These are phyloP conservation scores for Brachyhypopomus gauderio DNA, from an alignment of 2,113 vertebrate genomes.

Conservation along the genomic window DNA sequence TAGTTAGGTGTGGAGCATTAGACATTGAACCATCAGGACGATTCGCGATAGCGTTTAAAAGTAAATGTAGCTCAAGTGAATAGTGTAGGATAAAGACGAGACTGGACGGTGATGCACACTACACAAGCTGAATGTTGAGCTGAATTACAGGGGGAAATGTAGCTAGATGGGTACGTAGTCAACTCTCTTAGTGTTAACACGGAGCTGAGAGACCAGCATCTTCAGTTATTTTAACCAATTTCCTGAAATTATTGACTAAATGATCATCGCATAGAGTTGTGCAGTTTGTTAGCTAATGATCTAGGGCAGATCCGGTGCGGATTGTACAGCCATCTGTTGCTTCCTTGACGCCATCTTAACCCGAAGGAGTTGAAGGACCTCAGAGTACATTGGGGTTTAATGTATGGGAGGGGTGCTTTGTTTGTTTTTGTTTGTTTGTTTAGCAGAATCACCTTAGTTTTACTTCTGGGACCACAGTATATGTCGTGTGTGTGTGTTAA, in stretches of 20 bases:
- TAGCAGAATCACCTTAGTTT: background rate
- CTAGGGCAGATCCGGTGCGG: background rate
- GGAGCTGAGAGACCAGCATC: no score
- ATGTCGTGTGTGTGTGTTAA: background rate
- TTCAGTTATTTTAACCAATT: background rate
- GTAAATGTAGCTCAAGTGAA: no score
- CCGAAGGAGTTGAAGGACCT: slow-evolving; percentile 1
- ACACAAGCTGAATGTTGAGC: background rate
- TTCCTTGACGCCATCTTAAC: slow-evolving; percentile 50
- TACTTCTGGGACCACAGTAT: background rate
- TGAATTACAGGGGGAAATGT: no score
- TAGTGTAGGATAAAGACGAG: background rate
- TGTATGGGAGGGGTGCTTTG: no score
- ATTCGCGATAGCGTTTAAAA: no score
- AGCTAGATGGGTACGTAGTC: no score
- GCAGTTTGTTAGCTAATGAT: background rate
- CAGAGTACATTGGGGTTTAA: background rate
- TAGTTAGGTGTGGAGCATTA: no score
- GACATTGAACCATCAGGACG: no score
- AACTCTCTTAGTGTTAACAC: background rate
- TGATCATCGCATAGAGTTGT: no score
- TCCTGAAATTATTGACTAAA: background rate
- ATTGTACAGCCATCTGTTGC: slow-evolving; percentile 49
- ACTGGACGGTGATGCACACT: background rate
- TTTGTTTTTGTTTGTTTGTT: no score